A percentile compares a stretch with the other conserved stretches of the same genome.
These are phyloP conservation scores for Latheticus oryzae DNA, from an alignment of 2,888 invertebrate species.

Conservation along the genomic window DNA sequence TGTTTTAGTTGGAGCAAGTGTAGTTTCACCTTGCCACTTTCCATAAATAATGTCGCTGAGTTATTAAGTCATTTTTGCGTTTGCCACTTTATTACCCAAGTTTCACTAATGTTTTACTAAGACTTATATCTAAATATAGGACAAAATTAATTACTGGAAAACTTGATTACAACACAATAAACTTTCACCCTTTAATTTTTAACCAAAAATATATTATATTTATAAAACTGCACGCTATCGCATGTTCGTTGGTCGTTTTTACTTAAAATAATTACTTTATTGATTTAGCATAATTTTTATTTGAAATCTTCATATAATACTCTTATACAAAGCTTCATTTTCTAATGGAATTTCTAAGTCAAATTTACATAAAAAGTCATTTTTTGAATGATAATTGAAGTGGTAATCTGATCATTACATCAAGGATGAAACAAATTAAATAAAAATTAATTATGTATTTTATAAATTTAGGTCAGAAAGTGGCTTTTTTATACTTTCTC, in stretches of 20 bases:
- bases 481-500: too few relatives aligned
- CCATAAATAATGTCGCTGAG: neutral
- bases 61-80: neutral
- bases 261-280: conserved; percentile 33
- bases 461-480: too few relatives aligned
- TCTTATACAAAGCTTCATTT: conserved; percentile 33
- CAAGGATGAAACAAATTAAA: too few relatives aligned
- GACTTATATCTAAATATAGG: conserved; percentile 14
- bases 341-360: conserved; percentile 40
- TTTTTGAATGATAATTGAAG: too few relatives aligned
- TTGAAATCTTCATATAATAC: conserved; percentile 9
- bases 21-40: too few relatives aligned
- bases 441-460: conserved; percentile 1
- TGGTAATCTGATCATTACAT: too few relatives aligned
- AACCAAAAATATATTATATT: conserved; percentile 21
- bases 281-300: conserved; percentile 35
- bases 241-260: conserved; percentile 32
- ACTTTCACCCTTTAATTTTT: conserved; percentile 21
- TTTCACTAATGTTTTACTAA: conserved; percentile 6
- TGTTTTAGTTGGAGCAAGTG: too few relatives aligned
- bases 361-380: conserved; percentile 11
- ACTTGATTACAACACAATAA: conserved; percentile 19
- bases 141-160: conserved; percentile 15
- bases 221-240: conserved; percentile 32
- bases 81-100: conserved; percentile 5